phyloP scores from a whole-genome alignment of 2,888 invertebrate species.

The Leptinotarsa haldemani region DNA sequence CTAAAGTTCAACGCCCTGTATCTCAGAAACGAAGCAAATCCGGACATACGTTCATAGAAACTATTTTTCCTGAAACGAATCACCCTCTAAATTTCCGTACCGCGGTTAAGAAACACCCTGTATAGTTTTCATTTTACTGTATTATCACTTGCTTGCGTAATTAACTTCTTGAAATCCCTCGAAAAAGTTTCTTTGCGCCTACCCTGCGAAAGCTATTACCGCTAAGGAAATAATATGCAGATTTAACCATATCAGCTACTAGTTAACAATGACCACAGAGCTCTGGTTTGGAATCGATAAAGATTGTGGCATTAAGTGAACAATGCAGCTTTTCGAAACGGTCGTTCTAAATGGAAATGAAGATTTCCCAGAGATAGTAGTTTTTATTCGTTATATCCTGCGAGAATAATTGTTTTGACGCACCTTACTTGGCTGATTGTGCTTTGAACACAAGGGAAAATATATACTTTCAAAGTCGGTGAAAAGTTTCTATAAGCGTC shows the following conservation, averaged over 20 bases:
- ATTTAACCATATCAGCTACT: constrained; percentile 45
- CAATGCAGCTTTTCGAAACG: background rate
- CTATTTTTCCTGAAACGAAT: no score
- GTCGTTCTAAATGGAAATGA: background rate
- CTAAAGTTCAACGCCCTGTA: no score
- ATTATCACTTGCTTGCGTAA: background rate
- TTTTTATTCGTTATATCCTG: constrained; percentile 5
- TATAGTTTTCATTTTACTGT: no score
- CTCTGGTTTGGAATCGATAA: constrained; percentile 35
- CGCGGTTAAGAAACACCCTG: no score
- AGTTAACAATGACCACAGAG: constrained; percentile 37
- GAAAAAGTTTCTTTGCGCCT: background rate
- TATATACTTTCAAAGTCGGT: no score
- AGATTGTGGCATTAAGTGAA: constrained; percentile 12
- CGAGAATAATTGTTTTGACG: background rate
- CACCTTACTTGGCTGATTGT: background rate
- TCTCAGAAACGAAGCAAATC: no score
- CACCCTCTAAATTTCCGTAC: no score
- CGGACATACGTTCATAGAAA: no score
- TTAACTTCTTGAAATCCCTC: background rate
- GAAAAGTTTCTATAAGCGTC: no score
- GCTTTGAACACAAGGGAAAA: background rate
- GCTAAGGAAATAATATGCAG: constrained; percentile 55
- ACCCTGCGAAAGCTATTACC: constrained; percentile 48
- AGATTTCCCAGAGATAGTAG: background rate